A percentile compares a stretch with the other conserved stretches of the same genome.
Evolutionary conservation across 1,140 invertebrate species (phyloP).

Genomic region (Drosophila funebris): DNA sequence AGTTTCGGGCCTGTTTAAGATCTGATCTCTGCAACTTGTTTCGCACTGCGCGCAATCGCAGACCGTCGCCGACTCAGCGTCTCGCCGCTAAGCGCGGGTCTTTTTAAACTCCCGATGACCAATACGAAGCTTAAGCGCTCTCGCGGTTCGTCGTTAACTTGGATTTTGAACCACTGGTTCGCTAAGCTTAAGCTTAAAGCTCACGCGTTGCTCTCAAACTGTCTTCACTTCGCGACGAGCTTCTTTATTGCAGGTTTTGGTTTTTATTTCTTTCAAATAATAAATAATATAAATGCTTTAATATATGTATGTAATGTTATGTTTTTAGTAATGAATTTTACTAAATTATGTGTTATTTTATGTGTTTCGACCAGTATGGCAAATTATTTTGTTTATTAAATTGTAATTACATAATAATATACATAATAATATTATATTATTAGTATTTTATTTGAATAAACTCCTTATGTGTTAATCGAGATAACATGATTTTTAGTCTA

Average conservation of each 20-base stretch:
- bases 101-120: slow-evolving; percentile 60
- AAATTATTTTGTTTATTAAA: no score
- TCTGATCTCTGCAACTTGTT: slow-evolving; percentile 39
- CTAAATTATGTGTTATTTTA: no score
- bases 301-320: neutral
- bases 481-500: no score
- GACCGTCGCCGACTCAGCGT: slow-evolving; percentile 70
- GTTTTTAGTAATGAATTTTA: no score
- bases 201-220: neutral
- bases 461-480: no score
- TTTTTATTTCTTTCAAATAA: no score
- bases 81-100: slow-evolving; percentile 48
- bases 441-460: no score
- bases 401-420: no score
- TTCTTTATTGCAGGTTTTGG: neutral
- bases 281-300: neutral
- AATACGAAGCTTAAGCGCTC: slow-evolving; percentile 40
- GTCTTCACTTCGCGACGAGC: neutral
- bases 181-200: slow-evolving; percentile 22
- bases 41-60: slow-evolving; percentile 78
- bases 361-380: no score
- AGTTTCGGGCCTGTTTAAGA: slow-evolving; percentile 27
- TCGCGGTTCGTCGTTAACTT: slow-evolving; percentile 7
- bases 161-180: slow-evolving; percentile 32
- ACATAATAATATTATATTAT: no score